Evolutionary conservation across 2,797 vertebrate species (phyloP), one percentile per base, ranked within the genome.

Genomic region (Gymnoscopelus microlampas): DNA sequence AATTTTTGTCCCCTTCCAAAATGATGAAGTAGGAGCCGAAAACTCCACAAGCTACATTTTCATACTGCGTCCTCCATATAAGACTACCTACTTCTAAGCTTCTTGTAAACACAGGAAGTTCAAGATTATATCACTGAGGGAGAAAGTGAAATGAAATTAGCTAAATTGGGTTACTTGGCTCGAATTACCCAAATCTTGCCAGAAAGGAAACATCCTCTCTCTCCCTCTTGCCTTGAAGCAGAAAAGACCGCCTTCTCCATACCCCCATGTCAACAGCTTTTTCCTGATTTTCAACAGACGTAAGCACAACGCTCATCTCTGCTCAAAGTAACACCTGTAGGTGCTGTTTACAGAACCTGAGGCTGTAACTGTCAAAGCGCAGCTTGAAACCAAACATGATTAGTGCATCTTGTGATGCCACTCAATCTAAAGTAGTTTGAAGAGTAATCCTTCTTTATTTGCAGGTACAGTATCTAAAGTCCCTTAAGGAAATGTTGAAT

Each of bases 101-200:
- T 80, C 73, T 81, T 80, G 70, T 81, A 86, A 89, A 91, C 81
- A 87, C 87, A 90, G 89, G 88, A 92, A 90, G 86, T 78, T 71
- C 44, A 24, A 74, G 89, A 89, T 90, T 76, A 61, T 80, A 90
- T 90, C 87, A 39, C 82, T 77, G 80, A 80, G 83, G 82, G 84
- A 89, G 87, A 90, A 92, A 89, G 83, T 89, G 76, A 91, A 92
- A 93, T 93, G 60, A 86, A 89, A 88, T 93, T 89, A 88, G 71
- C 78, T 75, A 76, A 91, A 93, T 91, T 89, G 81, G 80, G 83
- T 93, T 90, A 90, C 74, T 73, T 79, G 68, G 78, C 77, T 87
- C 76, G 84, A 83, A 86, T 87, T 70, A 85, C 80, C 70, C 78
- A 81, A 84, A 86, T 80, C 74, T 77, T 65, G 68, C 78, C 64